phyloP scores from a whole-genome alignment of 2,797 vertebrate species.

The Hemitrygon akajei region DNA sequence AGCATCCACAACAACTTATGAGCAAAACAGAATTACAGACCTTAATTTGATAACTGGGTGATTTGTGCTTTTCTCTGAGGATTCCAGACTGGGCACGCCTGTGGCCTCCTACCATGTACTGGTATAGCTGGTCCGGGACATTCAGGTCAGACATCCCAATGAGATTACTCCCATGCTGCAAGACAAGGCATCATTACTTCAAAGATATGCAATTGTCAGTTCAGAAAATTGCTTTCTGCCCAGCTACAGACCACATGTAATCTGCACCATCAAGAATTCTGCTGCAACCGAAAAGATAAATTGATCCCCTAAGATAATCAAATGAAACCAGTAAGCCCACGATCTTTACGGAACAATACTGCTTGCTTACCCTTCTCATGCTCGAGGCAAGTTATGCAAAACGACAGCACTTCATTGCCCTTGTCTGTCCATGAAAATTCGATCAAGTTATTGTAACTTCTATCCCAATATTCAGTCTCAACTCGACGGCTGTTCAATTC shows the following conservation, averaged over 20 bases:
- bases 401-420: neutral
- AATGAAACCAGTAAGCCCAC: neutral
- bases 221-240: neutral
- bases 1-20: neutral
- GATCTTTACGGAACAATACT: neutral
- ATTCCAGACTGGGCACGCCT: slow-evolving; percentile 78
- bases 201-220: neutral
- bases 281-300: neutral
- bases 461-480: neutral
- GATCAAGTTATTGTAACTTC: neutral
- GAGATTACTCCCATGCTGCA: slow-evolving; percentile 90
- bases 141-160: slow-evolving; percentile 97
- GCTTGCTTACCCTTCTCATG: neutral
- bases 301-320: neutral
- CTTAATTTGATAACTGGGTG: slow-evolving; percentile 97
- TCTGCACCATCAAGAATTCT: neutral
- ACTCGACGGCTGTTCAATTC: neutral
- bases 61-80: slow-evolving; percentile 91
- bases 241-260: neutral
- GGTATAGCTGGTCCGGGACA: slow-evolving; percentile 93
- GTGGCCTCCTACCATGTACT: slow-evolving; percentile 97
- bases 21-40: slow-evolving; percentile 50
- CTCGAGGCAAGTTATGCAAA: neutral
- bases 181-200: neutral
- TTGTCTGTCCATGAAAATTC: neutral